A percentile compares a stretch with the other conserved stretches of the same genome.
Evolutionary conservation across 2,113 vertebrate genomes (phyloP).

Genomic region (Microtus montanus): DNA sequence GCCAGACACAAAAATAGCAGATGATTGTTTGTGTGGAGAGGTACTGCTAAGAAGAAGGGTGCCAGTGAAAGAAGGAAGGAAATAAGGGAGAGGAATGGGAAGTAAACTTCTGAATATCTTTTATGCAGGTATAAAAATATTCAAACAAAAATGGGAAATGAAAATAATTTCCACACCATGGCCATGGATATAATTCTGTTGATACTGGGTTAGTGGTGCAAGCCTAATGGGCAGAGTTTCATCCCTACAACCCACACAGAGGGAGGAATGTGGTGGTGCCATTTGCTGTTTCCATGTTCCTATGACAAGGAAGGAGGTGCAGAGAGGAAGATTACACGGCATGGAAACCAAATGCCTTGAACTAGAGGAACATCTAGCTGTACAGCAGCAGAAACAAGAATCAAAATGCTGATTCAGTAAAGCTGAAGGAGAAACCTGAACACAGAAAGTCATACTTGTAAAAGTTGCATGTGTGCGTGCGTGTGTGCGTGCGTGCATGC

Average conservation of each 20-base stretch:
- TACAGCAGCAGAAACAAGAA: neutral
- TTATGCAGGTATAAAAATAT: neutral
- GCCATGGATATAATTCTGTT: neutral
- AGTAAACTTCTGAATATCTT: neutral
- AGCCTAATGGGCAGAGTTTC: too few species aligned
- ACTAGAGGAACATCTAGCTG: neutral
- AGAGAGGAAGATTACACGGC: neutral
- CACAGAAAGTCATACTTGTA: neutral
- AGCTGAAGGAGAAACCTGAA: neutral
- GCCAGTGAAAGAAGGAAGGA: neutral
- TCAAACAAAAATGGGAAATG: neutral
- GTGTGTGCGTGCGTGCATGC: neutral
- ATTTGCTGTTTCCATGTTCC: neutral
- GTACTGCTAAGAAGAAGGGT: neutral
- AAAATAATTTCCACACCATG: neutral
- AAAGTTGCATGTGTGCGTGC: neutral
- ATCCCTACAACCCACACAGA: neutral
- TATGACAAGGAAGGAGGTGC: too few species aligned
- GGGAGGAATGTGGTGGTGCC: rapidly evolving
- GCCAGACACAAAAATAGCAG: neutral
- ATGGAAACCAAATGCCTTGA: neutral
- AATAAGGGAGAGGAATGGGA: neutral
- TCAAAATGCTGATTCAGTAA: neutral
- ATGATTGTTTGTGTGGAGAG: neutral
- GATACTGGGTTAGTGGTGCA: neutral